A percentile compares a stretch with the other conserved stretches of the same genome.
These are phyloP conservation scores for Morbakka virulenta DNA, from an alignment of 30 jellyfish, hydroid and myxozoan species.

Conservation along the genomic window DNA sequence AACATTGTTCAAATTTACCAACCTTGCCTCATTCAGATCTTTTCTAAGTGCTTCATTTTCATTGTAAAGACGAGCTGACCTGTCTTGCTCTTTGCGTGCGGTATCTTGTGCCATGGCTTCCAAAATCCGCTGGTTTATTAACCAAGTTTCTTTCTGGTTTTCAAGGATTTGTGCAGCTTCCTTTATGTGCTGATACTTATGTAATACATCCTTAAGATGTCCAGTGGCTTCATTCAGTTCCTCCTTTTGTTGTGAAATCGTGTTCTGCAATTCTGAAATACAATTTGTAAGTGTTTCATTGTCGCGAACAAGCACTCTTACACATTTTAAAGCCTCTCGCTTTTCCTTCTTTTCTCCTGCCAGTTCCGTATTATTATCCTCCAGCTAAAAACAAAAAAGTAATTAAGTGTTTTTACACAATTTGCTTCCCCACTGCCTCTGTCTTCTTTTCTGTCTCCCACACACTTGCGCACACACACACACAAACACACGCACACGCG, in stretches of 20 bases:
- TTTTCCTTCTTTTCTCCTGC: slow-evolving; percentile 55
- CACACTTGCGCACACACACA: too few species aligned
- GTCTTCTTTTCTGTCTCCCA: too few species aligned
- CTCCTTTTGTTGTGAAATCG: slow-evolving; percentile 60
- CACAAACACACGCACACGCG: too few species aligned
- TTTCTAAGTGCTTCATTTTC: slow-evolving; percentile 12
- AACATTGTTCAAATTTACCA: too few species aligned
- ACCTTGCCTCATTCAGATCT: slow-evolving; percentile 46
- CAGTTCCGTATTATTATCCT: neutral
- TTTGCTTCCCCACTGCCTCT: too few species aligned
- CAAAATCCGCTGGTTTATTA: slow-evolving; percentile 48
- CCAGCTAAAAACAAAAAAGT: too few species aligned
- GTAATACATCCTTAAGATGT: slow-evolving; percentile 57
- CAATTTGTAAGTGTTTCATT: slow-evolving; percentile 80
- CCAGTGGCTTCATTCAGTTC: slow-evolving; percentile 51
- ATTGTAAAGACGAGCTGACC: slow-evolving; percentile 1
- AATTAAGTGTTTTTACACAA: too few species aligned
- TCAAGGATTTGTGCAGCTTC: too few species aligned
- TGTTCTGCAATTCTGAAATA: slow-evolving; percentile 60
- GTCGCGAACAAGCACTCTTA: slow-evolving; percentile 68
- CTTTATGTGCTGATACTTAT: slow-evolving; percentile 37
- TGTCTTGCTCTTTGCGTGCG: slow-evolving; percentile 32
- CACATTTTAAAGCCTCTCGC: slow-evolving; percentile 78
- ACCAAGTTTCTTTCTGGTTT: slow-evolving; percentile 56
- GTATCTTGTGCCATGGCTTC: slow-evolving; percentile 62